A percentile compares a stretch with the other conserved stretches of the same genome.
phyloP scores from a whole-genome alignment of 1,140 invertebrate genomes.

The Listronotus oregonensis region DNA sequence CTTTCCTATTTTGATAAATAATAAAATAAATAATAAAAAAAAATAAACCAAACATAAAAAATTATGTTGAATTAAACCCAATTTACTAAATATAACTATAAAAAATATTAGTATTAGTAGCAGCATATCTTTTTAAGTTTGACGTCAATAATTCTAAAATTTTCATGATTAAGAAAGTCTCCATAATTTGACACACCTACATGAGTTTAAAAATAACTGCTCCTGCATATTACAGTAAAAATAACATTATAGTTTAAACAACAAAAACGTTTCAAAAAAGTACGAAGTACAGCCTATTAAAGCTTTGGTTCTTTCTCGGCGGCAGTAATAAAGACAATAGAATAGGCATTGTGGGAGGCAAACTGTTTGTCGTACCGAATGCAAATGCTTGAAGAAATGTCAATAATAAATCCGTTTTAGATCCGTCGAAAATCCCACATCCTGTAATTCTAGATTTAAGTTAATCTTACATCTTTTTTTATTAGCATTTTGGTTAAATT shows the following conservation, averaged over 20 bases:
- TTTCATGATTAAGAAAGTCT: conserved; percentile 1
- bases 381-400: conserved; percentile 31
- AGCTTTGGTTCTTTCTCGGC: not conserved
- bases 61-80: too few species aligned
- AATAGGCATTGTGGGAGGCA: conserved; percentile 24
- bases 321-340: conserved; percentile 32
- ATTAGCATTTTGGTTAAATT: too few species aligned
- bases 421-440: conserved; percentile 23
- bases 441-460: conserved; percentile 35
- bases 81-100: too few species aligned
- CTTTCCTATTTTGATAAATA: too few species aligned
- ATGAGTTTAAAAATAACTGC: not conserved
- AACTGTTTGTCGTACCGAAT: conserved; percentile 28
- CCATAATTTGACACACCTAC: conserved; percentile 15
- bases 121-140: too few species aligned
- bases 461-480: not conserved
- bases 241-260: not conserved
- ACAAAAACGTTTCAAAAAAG: not conserved
- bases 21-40: too few species aligned
- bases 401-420: conserved; percentile 38
- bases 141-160: too few species aligned
- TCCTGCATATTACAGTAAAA: not conserved
- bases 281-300: conserved; percentile 2
- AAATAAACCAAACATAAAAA: too few species aligned
- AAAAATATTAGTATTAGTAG: too few species aligned